Conservation (phyloP, 2,888 invertebrate genomes). For the Tubiluchus corallicola region DNA sequence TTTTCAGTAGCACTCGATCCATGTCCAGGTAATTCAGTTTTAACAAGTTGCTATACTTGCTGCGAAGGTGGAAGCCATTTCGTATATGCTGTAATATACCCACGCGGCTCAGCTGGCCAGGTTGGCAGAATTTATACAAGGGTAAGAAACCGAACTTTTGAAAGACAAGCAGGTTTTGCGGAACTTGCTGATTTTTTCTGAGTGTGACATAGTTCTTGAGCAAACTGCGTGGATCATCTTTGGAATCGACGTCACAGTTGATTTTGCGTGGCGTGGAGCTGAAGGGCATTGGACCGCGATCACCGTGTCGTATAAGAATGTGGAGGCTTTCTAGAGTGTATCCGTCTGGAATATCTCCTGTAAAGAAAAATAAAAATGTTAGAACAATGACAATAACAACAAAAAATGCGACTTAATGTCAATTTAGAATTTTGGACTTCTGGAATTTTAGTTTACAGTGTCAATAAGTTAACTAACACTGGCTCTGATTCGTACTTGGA, state of each 20-base stretch:
- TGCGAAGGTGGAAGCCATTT: conserved; percentile 45
- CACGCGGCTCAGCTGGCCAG: conserved; percentile 60
- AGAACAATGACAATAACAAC: too few species aligned
- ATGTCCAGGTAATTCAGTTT: conserved; percentile 24
- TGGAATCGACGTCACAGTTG: conserved; percentile 47
- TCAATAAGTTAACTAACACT: too few species aligned
- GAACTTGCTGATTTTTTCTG: conserved; percentile 11
- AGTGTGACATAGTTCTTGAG: too few species aligned
- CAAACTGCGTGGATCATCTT: too few species aligned
- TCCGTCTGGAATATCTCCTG: too few species aligned
- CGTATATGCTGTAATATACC: conserved; percentile 64
- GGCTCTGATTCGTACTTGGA: too few species aligned
- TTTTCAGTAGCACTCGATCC: conserved; percentile 40
- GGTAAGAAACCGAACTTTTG: conserved; percentile 65
- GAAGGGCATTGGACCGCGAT: conserved; percentile 64
- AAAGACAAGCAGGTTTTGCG: conserved; percentile 40
- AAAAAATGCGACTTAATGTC: too few species aligned
- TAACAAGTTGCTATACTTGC: conserved; percentile 25
- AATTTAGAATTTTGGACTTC: too few species aligned
- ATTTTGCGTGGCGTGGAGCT: conserved; percentile 55
- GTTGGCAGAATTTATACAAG: conserved; percentile 45
- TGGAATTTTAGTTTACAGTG: too few species aligned
- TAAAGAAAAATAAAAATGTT: too few species aligned
- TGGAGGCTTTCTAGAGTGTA: too few species aligned
- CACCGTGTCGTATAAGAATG: conserved; percentile 69